Evolutionary conservation across 2,888 invertebrate species (phyloP).

Genomic region (Onchidella celtica): DNA sequence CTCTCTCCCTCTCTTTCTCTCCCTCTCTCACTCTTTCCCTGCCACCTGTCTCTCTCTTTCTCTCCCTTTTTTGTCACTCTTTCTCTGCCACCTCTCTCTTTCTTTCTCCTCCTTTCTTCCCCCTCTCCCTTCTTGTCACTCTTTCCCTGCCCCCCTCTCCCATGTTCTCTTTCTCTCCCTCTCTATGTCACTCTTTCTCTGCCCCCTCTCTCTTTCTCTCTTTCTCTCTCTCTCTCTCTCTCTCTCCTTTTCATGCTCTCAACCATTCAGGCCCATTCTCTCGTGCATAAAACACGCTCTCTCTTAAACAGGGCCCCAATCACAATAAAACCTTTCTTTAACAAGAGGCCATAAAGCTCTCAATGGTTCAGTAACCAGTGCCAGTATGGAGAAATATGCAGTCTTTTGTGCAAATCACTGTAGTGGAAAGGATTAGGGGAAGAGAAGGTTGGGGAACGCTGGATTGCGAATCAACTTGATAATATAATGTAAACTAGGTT

Average conservation of each 20-base stretch:
- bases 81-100: not conserved
- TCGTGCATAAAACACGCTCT: too few species aligned
- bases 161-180: not conserved
- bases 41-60: not conserved
- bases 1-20: not conserved
- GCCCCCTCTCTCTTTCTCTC: not conserved
- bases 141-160: not conserved
- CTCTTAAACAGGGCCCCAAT: too few species aligned
- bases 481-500: too few species aligned
- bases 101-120: not conserved
- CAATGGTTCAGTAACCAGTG: too few species aligned
- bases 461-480: too few species aligned
- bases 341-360: too few species aligned
- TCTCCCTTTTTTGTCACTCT: too few species aligned
- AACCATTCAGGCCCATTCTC: not conserved
- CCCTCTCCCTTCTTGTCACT: not conserved
- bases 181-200: not conserved
- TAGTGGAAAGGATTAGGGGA: too few species aligned
- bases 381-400: too few species aligned
- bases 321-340: too few species aligned
- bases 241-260: not conserved
- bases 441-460: too few species aligned
- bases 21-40: not conserved
- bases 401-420: too few species aligned
- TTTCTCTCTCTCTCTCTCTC: conserved; percentile 8